phyloP scores from a whole-genome alignment of 2,113 vertebrate species.

The Montifringilla adamsi region DNA sequence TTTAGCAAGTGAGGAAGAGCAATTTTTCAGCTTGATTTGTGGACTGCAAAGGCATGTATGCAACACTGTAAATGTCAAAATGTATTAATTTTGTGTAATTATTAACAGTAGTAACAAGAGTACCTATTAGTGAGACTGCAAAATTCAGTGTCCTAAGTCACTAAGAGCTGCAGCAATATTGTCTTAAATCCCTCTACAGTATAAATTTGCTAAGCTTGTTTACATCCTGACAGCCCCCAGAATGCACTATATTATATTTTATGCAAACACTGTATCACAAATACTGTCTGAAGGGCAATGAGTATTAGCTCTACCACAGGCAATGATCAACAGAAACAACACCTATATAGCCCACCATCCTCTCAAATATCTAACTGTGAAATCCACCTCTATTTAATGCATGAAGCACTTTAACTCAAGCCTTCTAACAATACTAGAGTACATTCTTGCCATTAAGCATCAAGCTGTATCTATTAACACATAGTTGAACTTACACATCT shows the following conservation, averaged over 20 bases:
- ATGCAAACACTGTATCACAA: neutral
- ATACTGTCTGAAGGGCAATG: neutral
- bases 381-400: neutral
- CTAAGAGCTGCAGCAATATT: neutral
- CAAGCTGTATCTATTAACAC: neutral
- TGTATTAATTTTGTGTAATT: neutral
- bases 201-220: neutral
- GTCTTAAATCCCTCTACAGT: neutral
- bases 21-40: neutral
- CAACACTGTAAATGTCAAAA: neutral
- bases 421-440: neutral
- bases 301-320: neutral
- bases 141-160: neutral
- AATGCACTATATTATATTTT: neutral
- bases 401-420: neutral
- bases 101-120: neutral
- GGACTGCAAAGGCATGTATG: neutral
- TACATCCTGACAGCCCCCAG: neutral
- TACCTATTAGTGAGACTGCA: neutral
- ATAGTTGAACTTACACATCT: neutral
- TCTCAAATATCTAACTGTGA: neutral
- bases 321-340: neutral
- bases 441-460: neutral
- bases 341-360: fast-evolving
- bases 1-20: neutral